Conservation (phyloP, 2,888 invertebrate species). For the Dyspetes luteomarginatus region DNA sequence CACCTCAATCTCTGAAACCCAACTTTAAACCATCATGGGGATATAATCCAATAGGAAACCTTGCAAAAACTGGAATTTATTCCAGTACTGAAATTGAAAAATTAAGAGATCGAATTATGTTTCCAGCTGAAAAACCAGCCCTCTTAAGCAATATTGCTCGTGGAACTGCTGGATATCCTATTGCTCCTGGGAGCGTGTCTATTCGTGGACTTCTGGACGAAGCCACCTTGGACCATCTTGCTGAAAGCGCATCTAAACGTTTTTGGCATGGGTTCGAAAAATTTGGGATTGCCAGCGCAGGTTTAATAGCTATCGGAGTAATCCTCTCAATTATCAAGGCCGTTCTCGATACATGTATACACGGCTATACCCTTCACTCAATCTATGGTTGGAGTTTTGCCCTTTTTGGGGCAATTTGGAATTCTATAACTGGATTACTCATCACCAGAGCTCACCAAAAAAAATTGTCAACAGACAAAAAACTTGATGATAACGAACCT, state of each 20-base stretch:
- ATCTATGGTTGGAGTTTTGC: too few relatives aligned
- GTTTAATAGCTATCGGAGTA: too few relatives aligned
- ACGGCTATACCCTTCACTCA: too few relatives aligned
- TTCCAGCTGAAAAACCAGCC: constrained; percentile 34
- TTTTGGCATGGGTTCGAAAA: neutral
- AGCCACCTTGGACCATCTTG: constrained; percentile 30
- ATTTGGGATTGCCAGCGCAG: neutral
- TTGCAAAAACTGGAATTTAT: constrained; percentile 56
- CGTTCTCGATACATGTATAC: too few relatives aligned
- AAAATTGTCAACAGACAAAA: too few relatives aligned
- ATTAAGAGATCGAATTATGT: constrained; percentile 51
- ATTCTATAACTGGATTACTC: too few relatives aligned
- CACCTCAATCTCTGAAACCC: too few relatives aligned
- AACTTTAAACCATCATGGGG: too few relatives aligned
- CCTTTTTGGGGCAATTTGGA: too few relatives aligned
- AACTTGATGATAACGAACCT: too few relatives aligned
- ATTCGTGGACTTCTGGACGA: constrained; percentile 50
- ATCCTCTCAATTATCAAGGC: too few relatives aligned
- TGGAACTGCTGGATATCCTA: constrained; percentile 3
- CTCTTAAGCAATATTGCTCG: constrained; percentile 30
- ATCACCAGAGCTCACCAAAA: too few relatives aligned
- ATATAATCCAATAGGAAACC: neutral
- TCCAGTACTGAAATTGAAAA: constrained; percentile 2
- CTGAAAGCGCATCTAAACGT: constrained; percentile 5
- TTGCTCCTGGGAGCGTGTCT: neutral